Conservation (phyloP, 2,797 vertebrate genomes). For the Myiothlypis coronata region DNA sequence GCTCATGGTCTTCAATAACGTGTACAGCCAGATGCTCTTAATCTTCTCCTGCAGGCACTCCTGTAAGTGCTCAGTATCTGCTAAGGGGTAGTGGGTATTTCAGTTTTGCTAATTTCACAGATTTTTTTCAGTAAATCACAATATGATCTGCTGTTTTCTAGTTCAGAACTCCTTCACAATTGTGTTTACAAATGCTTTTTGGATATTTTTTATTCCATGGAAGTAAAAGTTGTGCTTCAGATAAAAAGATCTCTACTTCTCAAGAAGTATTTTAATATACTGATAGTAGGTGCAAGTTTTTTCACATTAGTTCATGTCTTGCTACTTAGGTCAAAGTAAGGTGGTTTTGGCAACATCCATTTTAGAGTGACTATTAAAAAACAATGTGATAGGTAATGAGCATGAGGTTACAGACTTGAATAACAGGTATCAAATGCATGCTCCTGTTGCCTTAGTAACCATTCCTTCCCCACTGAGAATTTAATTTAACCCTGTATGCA, state of each 20-base stretch:
- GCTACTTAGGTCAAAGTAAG: background rate
- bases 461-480: background rate
- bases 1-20: background rate
- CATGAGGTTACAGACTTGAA: conserved; percentile 10
- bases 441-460: conserved; percentile 55
- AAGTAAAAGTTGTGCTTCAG: background rate
- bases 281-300: background rate
- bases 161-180: background rate
- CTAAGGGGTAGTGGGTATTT: background rate
- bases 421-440: background rate
- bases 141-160: background rate
- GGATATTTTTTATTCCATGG: background rate
- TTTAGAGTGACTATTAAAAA: conserved; percentile 28
- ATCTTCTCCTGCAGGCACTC: background rate
- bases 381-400: conserved; percentile 3
- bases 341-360: background rate
- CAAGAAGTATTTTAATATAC: background rate
- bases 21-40: background rate
- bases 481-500: background rate
- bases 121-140: background rate
- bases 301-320: background rate
- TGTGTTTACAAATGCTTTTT: background rate
- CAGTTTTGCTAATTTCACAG: background rate
- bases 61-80: background rate
- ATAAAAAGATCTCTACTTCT: background rate